These are phyloP conservation scores for Microcebus ravelobensis DNA, from an alignment of 2,113 vertebrate genomes.

Conservation along the genomic window DNA sequence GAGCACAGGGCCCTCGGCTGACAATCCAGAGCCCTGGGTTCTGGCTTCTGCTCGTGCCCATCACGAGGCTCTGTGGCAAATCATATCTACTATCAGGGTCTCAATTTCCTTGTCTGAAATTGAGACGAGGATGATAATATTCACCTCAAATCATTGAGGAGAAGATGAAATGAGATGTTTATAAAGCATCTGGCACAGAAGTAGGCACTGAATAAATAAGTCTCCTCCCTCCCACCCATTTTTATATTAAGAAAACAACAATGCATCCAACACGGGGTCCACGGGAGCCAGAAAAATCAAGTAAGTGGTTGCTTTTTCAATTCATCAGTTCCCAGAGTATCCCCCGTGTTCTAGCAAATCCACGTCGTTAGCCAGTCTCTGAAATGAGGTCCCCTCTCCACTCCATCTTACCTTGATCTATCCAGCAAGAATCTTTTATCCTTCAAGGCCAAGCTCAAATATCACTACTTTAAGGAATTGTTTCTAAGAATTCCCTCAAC, in stretches of 20 bases:
- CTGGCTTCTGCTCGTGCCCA: neutral
- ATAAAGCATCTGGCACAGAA: neutral
- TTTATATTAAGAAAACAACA: neutral
- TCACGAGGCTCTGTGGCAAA: neutral
- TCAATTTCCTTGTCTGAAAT: conserved; percentile 29
- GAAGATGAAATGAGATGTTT: neutral
- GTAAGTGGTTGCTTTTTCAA: neutral
- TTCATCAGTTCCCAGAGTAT: neutral
- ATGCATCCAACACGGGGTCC: neutral
- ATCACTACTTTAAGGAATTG: neutral
- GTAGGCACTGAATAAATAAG: neutral
- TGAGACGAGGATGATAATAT: neutral
- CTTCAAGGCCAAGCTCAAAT: neutral
- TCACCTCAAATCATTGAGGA: neutral
- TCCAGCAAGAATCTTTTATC: neutral
- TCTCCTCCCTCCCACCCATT: neutral
- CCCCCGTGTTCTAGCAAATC: neutral
- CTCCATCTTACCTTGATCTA: neutral
- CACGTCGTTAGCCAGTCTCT: neutral
- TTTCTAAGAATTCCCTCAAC: neutral
- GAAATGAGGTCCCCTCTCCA: neutral
- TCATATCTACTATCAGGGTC: neutral
- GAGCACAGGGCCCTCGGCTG: neutral
- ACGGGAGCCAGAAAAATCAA: neutral
- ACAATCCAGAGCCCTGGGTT: neutral